Evolutionary conservation across 1,140 invertebrate genomes (phyloP).

Genomic region (Lepidostoma basale): DNA sequence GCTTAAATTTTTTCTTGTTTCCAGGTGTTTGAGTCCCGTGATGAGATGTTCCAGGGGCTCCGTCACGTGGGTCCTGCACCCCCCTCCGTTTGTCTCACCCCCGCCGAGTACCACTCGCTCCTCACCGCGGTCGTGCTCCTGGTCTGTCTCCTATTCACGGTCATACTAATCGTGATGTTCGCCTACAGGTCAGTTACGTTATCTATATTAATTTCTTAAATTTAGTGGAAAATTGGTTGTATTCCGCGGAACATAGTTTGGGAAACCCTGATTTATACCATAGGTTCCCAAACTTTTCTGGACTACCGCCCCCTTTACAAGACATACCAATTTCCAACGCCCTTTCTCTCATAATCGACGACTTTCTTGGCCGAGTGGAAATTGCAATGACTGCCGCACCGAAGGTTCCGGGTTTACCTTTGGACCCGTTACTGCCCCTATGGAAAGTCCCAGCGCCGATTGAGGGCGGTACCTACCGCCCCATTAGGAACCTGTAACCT

Average conservation of each 20-base stretch:
- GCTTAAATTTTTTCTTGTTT: constrained; percentile 28
- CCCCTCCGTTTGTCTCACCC: constrained; percentile 74
- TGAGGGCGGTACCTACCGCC: too few species aligned
- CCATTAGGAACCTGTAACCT: too few species aligned
- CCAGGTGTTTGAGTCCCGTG: constrained; percentile 72
- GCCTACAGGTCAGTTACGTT: constrained; percentile 67
- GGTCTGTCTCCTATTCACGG: constrained; percentile 69
- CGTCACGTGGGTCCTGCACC: constrained; percentile 62
- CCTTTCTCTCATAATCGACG: not conserved
- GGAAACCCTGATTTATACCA: too few species aligned
- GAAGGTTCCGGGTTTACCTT: too few species aligned
- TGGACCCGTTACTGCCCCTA: too few species aligned
- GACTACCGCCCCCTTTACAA: too few species aligned
- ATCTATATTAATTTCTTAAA: not conserved
- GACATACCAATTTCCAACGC: not conserved
- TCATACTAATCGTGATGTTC: constrained; percentile 68
- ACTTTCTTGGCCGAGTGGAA: too few species aligned
- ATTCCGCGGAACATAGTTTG: too few species aligned
- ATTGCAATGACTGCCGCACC: too few species aligned
- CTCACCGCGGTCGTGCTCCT: constrained; percentile 74
- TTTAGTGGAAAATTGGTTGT: too few species aligned
- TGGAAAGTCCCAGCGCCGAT: too few species aligned
- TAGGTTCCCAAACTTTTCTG: too few species aligned
- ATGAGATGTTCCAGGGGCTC: constrained; percentile 70
- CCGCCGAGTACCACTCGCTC: constrained; percentile 77